Evolutionary conservation across 1,140 invertebrate genomes (phyloP).

Genomic region (Cephus cinctus): DNA sequence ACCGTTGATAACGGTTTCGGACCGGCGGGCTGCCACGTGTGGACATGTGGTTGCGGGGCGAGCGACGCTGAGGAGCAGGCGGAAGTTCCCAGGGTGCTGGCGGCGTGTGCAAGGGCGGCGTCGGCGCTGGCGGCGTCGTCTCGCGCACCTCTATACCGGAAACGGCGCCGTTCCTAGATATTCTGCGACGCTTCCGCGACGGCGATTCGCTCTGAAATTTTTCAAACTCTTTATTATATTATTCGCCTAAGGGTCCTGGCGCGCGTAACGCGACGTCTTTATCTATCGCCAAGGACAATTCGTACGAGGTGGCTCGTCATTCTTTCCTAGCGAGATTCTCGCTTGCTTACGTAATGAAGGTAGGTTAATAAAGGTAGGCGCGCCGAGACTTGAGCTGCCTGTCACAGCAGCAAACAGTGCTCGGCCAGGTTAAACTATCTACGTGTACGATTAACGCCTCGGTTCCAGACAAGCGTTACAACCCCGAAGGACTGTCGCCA

Average conservation of each 20-base stretch:
- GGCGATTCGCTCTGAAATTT: constrained; percentile 46
- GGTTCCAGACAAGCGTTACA: not conserved
- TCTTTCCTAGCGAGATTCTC: no score
- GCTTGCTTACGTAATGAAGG: no score
- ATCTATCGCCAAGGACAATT: no score
- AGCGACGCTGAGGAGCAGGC: constrained; percentile 39
- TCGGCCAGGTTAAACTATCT: no score
- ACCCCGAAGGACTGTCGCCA: no score
- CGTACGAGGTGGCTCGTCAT: no score
- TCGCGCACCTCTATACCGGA: constrained; percentile 45
- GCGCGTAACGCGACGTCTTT: no score
- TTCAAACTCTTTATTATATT: not conserved
- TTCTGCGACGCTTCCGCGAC: constrained; percentile 47
- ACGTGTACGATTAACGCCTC: no score
- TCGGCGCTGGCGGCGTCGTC: constrained; percentile 40
- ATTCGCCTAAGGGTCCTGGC: no score
- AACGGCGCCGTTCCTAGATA: constrained; percentile 47
- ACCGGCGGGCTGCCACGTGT: constrained; percentile 40
- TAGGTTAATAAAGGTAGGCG: no score
- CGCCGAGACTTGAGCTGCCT: no score
- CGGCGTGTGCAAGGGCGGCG: constrained; percentile 36
- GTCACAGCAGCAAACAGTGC: no score
- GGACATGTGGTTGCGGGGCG: constrained; percentile 44
- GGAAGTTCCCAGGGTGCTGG: constrained; percentile 44
- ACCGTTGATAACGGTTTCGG: constrained; percentile 45